A percentile compares a stretch with the other conserved stretches of the same genome.
These are phyloP conservation scores for Leptoclinus maculatus DNA, from an alignment of 2,797 vertebrate genomes.

Conservation along the genomic window DNA sequence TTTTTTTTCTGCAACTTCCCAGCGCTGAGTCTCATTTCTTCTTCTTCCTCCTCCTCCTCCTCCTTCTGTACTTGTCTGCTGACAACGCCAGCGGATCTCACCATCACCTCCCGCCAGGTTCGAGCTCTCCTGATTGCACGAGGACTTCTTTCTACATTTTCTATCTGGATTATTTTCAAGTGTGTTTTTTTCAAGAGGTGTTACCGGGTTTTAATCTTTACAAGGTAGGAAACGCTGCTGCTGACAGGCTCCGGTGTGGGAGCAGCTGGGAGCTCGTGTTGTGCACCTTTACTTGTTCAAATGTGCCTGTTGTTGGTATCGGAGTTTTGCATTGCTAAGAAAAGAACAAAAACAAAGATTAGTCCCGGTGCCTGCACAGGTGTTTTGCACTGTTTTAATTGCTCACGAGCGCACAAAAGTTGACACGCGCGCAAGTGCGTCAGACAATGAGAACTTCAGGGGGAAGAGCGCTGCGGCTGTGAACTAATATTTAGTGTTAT, in stretches of 20 bases:
- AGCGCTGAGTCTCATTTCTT: slow-evolving; percentile 67
- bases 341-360: neutral
- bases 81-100: slow-evolving; percentile 47
- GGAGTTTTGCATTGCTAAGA: neutral
- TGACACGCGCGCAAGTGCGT: neutral
- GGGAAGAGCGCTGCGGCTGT: neutral
- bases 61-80: slow-evolving; percentile 26
- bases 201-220: slow-evolving; percentile 3
- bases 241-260: neutral
- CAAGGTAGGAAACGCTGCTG: slow-evolving; percentile 58
- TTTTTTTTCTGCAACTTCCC: slow-evolving; percentile 72
- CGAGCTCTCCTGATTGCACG: slow-evolving; percentile 10
- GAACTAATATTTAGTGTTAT: neutral
- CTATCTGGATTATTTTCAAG: slow-evolving; percentile 51
- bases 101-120: slow-evolving; percentile 55
- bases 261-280: slow-evolving; percentile 13
- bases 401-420: neutral
- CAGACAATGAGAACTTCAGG: neutral
- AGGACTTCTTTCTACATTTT: neutral
- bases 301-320: neutral
- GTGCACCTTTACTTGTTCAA: neutral
- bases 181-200: neutral
- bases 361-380: slow-evolving; percentile 42
- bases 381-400: slow-evolving; percentile 39
- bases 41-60: slow-evolving; percentile 36